Percentiles rank a stretch among this genome's conserved stretches.
Evolutionary conservation across 2,888 invertebrate genomes (phyloP).

Genomic region (Ceriagrion tenellum): DNA sequence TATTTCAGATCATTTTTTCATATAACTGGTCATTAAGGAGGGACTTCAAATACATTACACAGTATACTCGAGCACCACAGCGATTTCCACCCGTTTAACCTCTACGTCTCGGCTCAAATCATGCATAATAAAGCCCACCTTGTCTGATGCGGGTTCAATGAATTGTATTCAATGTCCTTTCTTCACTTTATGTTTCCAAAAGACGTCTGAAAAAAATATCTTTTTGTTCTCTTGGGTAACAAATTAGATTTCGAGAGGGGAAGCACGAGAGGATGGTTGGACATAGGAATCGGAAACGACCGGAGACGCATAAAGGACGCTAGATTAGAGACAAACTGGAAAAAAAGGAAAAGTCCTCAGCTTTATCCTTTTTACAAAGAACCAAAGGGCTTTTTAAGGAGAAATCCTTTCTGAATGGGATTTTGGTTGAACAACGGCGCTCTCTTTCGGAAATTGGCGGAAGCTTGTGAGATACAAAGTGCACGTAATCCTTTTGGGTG

Average conservation of each 20-base stretch:
- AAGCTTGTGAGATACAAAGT: conserved; percentile 37
- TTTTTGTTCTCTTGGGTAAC: background rate
- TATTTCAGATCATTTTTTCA: too few species aligned
- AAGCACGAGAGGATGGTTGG: background rate
- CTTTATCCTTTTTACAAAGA: conserved; percentile 6
- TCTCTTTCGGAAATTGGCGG: conserved; percentile 37
- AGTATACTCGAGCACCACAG: too few species aligned
- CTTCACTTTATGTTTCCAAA: background rate
- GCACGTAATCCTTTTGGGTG: conserved; percentile 31
- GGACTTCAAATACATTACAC: background rate
- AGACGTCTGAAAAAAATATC: background rate
- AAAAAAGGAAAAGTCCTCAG: background rate
- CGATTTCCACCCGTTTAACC: too few species aligned
- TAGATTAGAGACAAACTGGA: conserved; percentile 29
- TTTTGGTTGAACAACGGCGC: conserved; percentile 38
- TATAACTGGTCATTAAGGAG: background rate
- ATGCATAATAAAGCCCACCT: background rate
- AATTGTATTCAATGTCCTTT: background rate
- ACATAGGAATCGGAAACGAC: background rate
- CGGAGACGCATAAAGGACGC: background rate
- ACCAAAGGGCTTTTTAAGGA: conserved; percentile 35
- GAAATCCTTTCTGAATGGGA: conserved; percentile 40
- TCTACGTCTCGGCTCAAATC: too few species aligned
- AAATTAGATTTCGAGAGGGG: background rate
- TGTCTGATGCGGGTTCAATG: background rate